Conservation (phyloP, 2,797 vertebrate genomes). For the Melanotaenia nigrans region DNA sequence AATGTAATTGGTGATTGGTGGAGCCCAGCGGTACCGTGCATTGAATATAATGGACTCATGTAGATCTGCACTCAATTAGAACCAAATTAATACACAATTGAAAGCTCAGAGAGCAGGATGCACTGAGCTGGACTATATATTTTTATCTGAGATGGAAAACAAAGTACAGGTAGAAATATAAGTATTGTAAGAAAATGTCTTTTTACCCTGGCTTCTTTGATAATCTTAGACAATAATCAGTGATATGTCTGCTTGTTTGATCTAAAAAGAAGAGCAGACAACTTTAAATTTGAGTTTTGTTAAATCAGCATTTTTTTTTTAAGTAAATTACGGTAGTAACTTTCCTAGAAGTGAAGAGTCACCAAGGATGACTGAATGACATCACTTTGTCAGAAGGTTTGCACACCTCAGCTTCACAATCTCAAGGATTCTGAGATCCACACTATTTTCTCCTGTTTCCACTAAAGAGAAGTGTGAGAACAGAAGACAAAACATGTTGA, state of each 20-base stretch:
- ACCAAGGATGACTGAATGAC: not conserved
- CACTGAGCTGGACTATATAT: not conserved
- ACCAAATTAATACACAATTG: conserved; percentile 47
- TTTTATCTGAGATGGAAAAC: not conserved
- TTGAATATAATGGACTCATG: conserved; percentile 59
- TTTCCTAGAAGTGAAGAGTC: not conserved
- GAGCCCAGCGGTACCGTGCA: conserved; percentile 53
- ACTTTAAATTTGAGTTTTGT: too few relatives aligned
- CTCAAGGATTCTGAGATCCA: not conserved
- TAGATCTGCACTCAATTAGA: conserved; percentile 64
- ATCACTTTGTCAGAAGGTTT: not conserved
- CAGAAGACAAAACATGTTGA: conserved; percentile 2
- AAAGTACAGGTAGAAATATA: conserved; percentile 10
- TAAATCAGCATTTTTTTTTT: not conserved
- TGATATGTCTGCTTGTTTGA: not conserved
- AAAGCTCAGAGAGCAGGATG: conserved; percentile 27
- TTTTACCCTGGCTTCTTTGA: not conserved
- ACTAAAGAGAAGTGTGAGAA: not conserved
- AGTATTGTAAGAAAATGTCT: not conserved
- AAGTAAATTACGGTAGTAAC: not conserved
- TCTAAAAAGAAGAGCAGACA: not conserved
- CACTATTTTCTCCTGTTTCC: not conserved
- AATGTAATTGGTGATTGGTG: conserved; percentile 69
- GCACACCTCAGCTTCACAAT: not conserved
- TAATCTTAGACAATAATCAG: not conserved